These are phyloP conservation scores for Zoanthus gigantus DNA, from an alignment of 92 coral and sea anemone genomes.

Conservation along the genomic window DNA sequence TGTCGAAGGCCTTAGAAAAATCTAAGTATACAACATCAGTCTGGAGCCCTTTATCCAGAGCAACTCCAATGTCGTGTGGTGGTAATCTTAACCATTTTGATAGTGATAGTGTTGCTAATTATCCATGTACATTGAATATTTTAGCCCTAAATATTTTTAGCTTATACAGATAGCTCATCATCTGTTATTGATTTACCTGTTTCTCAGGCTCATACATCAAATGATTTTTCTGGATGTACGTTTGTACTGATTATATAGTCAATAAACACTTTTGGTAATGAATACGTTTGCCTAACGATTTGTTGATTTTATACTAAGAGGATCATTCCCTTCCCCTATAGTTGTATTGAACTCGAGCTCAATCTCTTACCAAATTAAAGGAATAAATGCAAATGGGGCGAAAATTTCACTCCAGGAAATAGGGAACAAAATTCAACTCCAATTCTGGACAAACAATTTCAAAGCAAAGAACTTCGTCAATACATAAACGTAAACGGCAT, in stretches of 20 bases:
- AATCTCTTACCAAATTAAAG: background rate
- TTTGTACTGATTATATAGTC: too few relatives aligned
- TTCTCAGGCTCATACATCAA: conserved; percentile 7
- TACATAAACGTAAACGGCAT: too few relatives aligned
- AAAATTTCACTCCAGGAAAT: background rate
- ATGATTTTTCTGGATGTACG: background rate
- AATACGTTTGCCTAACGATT: background rate
- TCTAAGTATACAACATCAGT: too few relatives aligned
- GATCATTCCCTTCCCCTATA: background rate
- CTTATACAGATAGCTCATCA: background rate
- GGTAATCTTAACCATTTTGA: background rate
- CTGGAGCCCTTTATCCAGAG: too few relatives aligned
- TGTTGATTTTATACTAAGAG: background rate
- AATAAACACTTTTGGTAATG: too few relatives aligned
- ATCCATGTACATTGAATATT: conserved; percentile 6
- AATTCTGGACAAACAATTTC: too few relatives aligned
- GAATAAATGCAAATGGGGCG: background rate
- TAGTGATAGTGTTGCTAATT: too few relatives aligned
- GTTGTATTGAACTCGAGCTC: background rate
- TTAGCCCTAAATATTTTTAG: conserved; percentile 2
- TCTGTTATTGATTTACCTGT: conserved; percentile 1
- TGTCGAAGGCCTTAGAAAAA: too few relatives aligned
- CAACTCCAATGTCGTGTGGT: too few relatives aligned
- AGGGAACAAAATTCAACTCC: background rate
- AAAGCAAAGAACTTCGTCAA: too few relatives aligned